Conservation (phyloP, 1,140 invertebrate species). For the Conus betulinus region DNA sequence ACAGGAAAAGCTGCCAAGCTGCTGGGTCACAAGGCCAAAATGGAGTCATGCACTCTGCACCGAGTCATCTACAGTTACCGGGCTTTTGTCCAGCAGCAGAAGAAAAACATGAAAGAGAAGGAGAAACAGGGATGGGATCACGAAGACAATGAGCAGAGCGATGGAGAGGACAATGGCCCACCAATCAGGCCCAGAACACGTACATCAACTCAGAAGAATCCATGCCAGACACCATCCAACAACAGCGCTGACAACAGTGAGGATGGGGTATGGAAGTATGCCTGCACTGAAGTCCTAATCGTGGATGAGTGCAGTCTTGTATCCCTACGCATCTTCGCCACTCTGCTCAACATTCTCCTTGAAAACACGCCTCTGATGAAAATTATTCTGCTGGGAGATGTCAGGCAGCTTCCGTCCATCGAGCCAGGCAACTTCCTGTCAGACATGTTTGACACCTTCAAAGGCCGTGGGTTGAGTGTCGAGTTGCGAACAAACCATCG, state of each 20-base stretch:
- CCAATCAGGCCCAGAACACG: neutral
- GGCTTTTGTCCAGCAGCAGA: conserved; percentile 33
- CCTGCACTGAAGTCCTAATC: conserved; percentile 58
- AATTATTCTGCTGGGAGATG: conserved; percentile 68
- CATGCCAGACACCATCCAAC: neutral
- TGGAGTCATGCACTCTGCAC: conserved; percentile 66
- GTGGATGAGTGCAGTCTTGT: conserved; percentile 72
- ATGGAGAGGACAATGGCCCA: neutral
- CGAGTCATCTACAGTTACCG: conserved; percentile 66
- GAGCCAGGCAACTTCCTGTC: conserved; percentile 71
- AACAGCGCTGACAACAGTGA: neutral
- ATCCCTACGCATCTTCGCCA: conserved; percentile 65
- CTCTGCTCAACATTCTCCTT: conserved; percentile 61
- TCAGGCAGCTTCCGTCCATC: conserved; percentile 71
- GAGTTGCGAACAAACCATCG: conserved; percentile 68
- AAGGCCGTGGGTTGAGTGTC: conserved; percentile 50
- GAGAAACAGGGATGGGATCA: neutral
- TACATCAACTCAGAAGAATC: neutral
- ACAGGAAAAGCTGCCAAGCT: conserved; percentile 71
- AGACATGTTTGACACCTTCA: conserved; percentile 56
- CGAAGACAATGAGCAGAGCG: neutral
- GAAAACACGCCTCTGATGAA: conserved; percentile 57
- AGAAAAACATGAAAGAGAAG: neutral
- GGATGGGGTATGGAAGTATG: conserved; percentile 56
- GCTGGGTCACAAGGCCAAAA: conserved; percentile 61